Evolutionary conservation across 1,140 invertebrate genomes (phyloP), one percentile per base, ranked within the genome.

Genomic region (Brachionus plicatilis): DNA sequence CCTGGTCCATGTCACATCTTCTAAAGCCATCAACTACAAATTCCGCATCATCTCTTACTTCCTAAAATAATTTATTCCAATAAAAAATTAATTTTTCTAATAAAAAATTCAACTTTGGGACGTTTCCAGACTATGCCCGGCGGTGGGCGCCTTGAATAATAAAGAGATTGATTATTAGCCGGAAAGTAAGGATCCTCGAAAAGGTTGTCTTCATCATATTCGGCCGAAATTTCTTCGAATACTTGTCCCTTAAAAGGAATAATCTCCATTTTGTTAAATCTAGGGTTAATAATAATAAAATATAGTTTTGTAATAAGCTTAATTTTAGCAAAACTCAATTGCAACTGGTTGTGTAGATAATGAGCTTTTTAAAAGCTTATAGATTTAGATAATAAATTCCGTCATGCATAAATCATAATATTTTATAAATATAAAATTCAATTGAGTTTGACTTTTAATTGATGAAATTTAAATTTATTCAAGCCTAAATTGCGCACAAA

Each of bases 121-220:
- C 84, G 29, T 17, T 27, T 17, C 78, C 75, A 85, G 41, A 65
- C 17, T 7, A 75, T 56, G 17, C 68, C 83, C 1, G 17, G 14
- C 12, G 68, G 60, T 3, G 37, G 12, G 29, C 24, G 37, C 53
- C 50, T 27, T n/a, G 68, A 20, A 75, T 17, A 50, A 45, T 91
- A 93, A 8, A 93, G 88, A 33, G 92, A 90, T 50, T 88, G 88
- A 9, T 91, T 88, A 43, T 89, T 89, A 0, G 92, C 90, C 7
- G 92, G 90, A 88, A 93, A 93, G 85, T 93, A 93, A 1, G 91
- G 91, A 88, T 94, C 93, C 86, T 93, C 93, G 87, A 92, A 94
- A 14, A 93, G 88, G 7, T 89, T 87, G 3, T 91, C 91, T 85
- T 92, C 45, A n/a, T 84, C 66, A 56, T 85, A 86, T 20, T 87